Base-by-base conservation (phyloP, 1,140 invertebrate species). In the Heterodera schachtii region DNA sequence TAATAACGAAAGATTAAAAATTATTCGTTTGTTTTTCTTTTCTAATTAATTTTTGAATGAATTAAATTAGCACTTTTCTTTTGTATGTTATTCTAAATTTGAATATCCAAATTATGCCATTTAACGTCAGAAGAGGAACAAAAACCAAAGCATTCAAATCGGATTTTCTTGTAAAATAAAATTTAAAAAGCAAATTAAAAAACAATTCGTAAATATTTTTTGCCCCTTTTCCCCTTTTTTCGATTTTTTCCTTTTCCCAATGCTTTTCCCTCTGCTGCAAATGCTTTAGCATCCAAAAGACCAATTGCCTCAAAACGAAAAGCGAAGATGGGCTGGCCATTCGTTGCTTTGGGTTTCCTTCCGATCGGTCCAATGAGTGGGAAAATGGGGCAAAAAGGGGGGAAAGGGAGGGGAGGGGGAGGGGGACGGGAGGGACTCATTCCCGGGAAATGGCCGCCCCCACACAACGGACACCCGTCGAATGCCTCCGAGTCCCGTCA, bases 391-490 rank as follows among this genome's bases (percentile, higher is more conserved):
- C 31, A 31, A 31, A 31, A 31, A 31, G 57, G 57, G 57, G 16
- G 16, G 41, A 31, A 31, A 2, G 9, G 9, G 6, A 52, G 49
- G 11, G 9, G 57, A 19, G 57, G 57, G 57, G 16, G 16, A 41
- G 69, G 69, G 11, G 9, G 9, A 9, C 69, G 57, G 5, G 11
- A 71, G 69, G n/a, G 31, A 11, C n/a, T 31, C 69, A 43, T 71
- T 71, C 69, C 69, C 69, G 69, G 69, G 69, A 71, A 71, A 71
- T 46, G 44, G 44, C 57, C 69, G 69, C 69, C 69, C 69, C 69
- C 69, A 71, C 69, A 71, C 69, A 46, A 71, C 69, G 31, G 44
- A 60, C 57, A 60, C 57, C 16, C 57, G 57, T 16, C 31, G 69
- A 46, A 46, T 71, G 69, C 44, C 9, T 31, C 31, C 69, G 13